These are phyloP conservation scores for Lophotis ruficrista DNA, from an alignment of 2,113 vertebrate genomes.

Conservation along the genomic window DNA sequence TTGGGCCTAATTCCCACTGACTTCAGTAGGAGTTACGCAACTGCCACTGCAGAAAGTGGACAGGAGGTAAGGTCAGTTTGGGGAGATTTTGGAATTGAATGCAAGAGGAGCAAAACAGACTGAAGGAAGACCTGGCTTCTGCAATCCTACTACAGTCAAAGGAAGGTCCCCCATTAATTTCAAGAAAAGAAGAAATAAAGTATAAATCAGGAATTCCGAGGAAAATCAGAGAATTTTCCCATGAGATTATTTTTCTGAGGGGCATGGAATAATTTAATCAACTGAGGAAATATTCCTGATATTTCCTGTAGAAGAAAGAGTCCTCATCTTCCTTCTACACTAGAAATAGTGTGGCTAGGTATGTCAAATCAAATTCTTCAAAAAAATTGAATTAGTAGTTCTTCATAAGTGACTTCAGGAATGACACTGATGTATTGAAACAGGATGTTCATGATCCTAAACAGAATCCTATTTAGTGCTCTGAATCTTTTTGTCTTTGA, in stretches of 20 bases:
- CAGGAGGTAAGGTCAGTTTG: not conserved
- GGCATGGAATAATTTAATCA: not conserved
- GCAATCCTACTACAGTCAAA: not conserved
- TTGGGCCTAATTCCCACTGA: not conserved
- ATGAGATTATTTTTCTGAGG: not conserved
- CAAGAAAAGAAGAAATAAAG: not conserved
- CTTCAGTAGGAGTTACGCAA: not conserved
- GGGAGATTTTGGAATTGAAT: not conserved
- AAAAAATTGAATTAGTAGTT: not conserved
- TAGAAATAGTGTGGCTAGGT: not conserved
- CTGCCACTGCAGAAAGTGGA: not conserved
- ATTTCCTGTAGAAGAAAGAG: too few relatives aligned
- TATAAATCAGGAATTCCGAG: not conserved
- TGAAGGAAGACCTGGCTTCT: not conserved
- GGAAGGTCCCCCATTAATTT: not conserved
- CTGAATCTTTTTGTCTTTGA: slow-evolving; percentile 24
- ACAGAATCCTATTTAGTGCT: not conserved
- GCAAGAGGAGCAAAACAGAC: not conserved
- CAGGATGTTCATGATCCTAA: not conserved
- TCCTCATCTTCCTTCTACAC: not conserved
- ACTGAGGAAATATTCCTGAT: not conserved
- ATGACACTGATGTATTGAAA: not conserved
- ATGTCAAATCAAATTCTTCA: not conserved
- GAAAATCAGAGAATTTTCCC: not conserved
- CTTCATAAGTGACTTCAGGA: not conserved